Evolutionary conservation across 1,140 invertebrate genomes (phyloP), one percentile per base, ranked within the genome.

Genomic region (Vanessa tameamea): DNA sequence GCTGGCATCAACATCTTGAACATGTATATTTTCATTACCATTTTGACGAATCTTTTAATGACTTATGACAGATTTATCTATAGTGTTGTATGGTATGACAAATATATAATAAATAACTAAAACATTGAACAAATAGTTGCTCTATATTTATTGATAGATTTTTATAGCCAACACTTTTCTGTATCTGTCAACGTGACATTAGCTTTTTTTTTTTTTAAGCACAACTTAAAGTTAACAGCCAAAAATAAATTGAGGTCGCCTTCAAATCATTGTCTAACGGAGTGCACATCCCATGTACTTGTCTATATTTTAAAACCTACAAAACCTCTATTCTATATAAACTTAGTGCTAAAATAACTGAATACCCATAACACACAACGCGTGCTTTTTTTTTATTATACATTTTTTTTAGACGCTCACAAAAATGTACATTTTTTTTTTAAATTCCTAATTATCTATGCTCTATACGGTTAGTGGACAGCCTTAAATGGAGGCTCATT

Each of bases 271-370:
- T 51, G 13, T 13, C 11, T 6, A 51, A 13, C 5, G 14, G n/a
- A 51, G 13, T 51, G 48, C n/a, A 51, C 48, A 51, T 15, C 12
- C 12, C 14, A n/a, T 51, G 13, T n/a, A 1, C 12, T 12, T 14
- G 48, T 51, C 48, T 51, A 51, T 51, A 51, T 51, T 55, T 55
- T 20, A 50, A 50, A 55, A 55, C 5, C 53, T 55, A 55, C 16
- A 47, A 71, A 63, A 63, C 59, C 43, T 47, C 57, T 69, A 74
- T 55, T 53, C 64, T 31, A 76, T 66, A 51, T 66, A 47, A 64
- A 47, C 75, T 73, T 77, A 77, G 75, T 55, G 75, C 75, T 77
- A 70, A 69, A 51, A 64, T 69, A 57, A 72, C 55, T 64, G 23
- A 73, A 69, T 77, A 77, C 57, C 66, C 64, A 57, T 66, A 67